Evolutionary conservation across 2,113 vertebrate genomes (phyloP).

Genomic region (Rousettus leschenaultii): DNA sequence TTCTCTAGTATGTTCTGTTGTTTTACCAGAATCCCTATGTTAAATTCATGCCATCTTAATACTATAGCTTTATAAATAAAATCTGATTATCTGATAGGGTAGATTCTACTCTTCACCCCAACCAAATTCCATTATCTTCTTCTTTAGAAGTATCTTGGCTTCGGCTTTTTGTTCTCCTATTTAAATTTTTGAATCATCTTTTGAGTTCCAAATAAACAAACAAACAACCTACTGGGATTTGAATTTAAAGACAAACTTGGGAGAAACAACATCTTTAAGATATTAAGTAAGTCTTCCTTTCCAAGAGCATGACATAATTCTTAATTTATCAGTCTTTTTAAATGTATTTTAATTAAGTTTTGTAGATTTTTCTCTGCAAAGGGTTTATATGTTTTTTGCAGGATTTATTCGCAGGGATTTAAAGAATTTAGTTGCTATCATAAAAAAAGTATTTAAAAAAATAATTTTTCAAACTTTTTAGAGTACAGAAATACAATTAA

Average conservation of each 20-base stretch:
- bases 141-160: background rate
- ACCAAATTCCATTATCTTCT: background rate
- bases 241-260: background rate
- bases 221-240: background rate
- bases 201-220: background rate
- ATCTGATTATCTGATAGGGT: background rate
- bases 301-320: background rate
- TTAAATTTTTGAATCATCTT: background rate
- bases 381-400: background rate
- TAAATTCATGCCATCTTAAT: background rate
- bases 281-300: background rate
- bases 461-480: background rate
- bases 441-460: background rate
- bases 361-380: background rate
- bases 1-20: background rate
- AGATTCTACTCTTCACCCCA: background rate
- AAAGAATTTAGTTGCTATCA: background rate
- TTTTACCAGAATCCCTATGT: background rate
- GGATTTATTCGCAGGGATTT: background rate
- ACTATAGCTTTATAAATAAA: conserved; percentile 24
- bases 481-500: background rate
- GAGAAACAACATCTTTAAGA: background rate
- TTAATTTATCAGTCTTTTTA: background rate
- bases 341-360: background rate
- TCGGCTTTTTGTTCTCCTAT: background rate